Evolutionary conservation across 2,797 vertebrate genomes (phyloP).

Genomic region (Muscicapa comitata): DNA sequence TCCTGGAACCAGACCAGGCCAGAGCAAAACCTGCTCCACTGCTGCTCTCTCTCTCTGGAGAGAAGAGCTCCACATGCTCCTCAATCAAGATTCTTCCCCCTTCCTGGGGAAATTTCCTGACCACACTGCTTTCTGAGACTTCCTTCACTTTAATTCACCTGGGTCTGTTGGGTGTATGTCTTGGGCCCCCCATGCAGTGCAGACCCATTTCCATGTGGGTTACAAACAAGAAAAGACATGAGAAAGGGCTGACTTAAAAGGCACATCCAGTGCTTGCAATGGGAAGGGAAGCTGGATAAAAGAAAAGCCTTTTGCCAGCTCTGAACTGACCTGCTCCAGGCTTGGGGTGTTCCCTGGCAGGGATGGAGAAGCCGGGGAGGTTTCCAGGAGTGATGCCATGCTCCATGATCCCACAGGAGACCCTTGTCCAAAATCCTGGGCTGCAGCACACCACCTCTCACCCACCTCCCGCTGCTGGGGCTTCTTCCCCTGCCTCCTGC

Average conservation of each 20-base stretch:
- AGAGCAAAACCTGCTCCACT: background rate
- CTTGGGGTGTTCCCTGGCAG: background rate
- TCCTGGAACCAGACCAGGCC: background rate
- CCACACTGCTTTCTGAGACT: background rate
- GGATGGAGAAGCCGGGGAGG: fast-evolving
- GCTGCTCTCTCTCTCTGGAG: background rate
- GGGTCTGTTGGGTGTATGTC: background rate
- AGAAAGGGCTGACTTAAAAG: background rate
- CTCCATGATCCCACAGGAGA: fast-evolving
- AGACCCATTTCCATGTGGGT: background rate
- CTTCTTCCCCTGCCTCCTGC: background rate
- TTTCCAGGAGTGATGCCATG: background rate
- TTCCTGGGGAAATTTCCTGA: background rate
- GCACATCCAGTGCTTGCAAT: fast-evolving
- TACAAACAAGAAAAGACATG: background rate
- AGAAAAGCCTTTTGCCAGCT: background rate
- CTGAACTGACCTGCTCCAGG: background rate
- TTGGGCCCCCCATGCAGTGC: background rate
- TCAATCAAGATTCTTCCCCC: fast-evolving
- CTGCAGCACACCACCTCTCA: background rate
- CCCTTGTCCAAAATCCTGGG: background rate
- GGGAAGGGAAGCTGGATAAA: background rate
- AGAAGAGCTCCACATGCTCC: background rate
- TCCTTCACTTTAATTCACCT: background rate
- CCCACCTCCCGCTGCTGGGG: fast-evolving